Evolutionary conservation across 2,113 vertebrate species (phyloP).

Genomic region (Cyprichromis sp.): DNA sequence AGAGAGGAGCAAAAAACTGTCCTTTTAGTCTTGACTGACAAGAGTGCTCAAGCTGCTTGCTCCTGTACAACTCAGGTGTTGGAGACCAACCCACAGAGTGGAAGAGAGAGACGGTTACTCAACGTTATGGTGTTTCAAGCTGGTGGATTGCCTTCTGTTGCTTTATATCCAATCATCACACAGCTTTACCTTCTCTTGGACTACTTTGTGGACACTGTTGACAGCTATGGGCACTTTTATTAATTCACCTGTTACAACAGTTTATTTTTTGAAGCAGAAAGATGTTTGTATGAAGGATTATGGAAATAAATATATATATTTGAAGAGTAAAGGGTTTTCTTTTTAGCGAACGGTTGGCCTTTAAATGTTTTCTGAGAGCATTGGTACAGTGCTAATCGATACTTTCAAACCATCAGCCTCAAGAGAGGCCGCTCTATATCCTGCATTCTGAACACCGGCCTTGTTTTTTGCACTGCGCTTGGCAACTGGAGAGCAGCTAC

Average conservation of each 20-base stretch:
- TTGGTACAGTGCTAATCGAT: not conserved
- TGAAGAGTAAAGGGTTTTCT: constrained; percentile 17
- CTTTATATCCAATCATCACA: constrained; percentile 19
- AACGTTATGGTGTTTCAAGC: not conserved
- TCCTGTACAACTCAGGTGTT: constrained; percentile 46
- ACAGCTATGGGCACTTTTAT: constrained; percentile 43
- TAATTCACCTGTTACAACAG: constrained; percentile 35
- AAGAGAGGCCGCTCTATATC: not conserved
- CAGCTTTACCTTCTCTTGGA: constrained; percentile 31
- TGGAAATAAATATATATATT: constrained; percentile 70
- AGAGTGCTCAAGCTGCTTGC: not conserved
- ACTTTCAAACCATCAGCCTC: not conserved
- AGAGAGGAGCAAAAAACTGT: constrained; percentile 16
- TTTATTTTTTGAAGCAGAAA: constrained; percentile 44
- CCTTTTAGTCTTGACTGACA: not conserved
- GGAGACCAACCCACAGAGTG: constrained; percentile 6
- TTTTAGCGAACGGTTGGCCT: not conserved
- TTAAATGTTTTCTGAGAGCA: not conserved
- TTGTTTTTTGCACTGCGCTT: not conserved
- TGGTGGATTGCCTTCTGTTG: not conserved
- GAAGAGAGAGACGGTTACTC: not conserved
- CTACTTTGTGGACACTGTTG: constrained; percentile 1
- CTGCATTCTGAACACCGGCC: not conserved
- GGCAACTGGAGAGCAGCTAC: not conserved
- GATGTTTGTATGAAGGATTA: constrained; percentile 59